phyloP scores from a whole-genome alignment of 1,140 invertebrate genomes.

The Panagrolaimus sp. region DNA sequence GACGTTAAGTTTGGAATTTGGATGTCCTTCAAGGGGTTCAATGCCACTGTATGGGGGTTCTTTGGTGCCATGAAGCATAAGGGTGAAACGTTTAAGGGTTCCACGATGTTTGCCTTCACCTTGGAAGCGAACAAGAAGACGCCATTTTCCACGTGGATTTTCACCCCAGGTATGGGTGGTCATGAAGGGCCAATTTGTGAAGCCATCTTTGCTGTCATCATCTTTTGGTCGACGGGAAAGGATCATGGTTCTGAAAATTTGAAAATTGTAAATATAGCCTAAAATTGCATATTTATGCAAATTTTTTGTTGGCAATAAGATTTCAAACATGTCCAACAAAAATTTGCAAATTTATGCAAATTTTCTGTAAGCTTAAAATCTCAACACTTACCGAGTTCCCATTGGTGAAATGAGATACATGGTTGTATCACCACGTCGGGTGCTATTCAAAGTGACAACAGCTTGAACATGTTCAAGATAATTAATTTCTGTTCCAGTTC shows the following conservation, averaged over 20 bases:
- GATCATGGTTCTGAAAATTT: conserved; percentile 88
- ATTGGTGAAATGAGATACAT: conserved; percentile 91
- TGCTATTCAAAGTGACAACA: conserved; percentile 84
- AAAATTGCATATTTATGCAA: too few relatives aligned
- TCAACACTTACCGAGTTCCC: conserved; percentile 80
- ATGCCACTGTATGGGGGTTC: conserved; percentile 75
- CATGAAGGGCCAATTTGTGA: conserved; percentile 99
- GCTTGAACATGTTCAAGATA: conserved; percentile 97
- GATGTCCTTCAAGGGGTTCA: conserved; percentile 58
- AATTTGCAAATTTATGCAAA: too few relatives aligned
- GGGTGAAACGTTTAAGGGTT: conserved; percentile 87
- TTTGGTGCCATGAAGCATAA: conserved; percentile 92
- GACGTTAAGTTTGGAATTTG: conserved; percentile 54
- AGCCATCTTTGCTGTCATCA: conserved; percentile 89
- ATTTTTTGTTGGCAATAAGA: too few relatives aligned
- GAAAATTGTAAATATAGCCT: too few relatives aligned
- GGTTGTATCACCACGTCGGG: conserved; percentile 85
- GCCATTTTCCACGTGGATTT: conserved; percentile 89
- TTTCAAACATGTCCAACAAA: too few relatives aligned
- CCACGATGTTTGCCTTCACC: conserved; percentile 67
- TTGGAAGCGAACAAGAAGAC: conserved; percentile 64
- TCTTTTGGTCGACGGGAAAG: conserved; percentile 87
- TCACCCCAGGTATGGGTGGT: conserved; percentile 99
- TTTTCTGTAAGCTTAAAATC: too few relatives aligned
- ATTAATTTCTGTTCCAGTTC: conserved; percentile 82